phyloP scores from a whole-genome alignment of 2,797 vertebrate genomes.

The Characodon lateralis region DNA sequence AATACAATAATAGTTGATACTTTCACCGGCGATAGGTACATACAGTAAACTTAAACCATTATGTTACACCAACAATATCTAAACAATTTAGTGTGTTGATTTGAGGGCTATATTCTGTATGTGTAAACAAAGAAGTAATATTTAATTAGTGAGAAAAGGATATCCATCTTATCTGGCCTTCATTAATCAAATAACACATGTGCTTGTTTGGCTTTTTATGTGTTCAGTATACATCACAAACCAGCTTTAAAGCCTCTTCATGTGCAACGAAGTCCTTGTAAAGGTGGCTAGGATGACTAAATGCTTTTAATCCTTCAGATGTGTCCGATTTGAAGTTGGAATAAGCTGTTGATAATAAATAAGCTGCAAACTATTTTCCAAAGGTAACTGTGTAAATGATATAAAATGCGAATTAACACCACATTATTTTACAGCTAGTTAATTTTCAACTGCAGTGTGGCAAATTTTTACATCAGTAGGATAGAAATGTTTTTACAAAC shows the following conservation, averaged over 20 bases:
- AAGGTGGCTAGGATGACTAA: neutral
- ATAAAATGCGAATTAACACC: neutral
- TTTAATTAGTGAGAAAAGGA: neutral
- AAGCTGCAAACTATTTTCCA: conserved; percentile 1
- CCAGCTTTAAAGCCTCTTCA: conserved; percentile 58
- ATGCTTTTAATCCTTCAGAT: conserved; percentile 24
- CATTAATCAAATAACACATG: conserved; percentile 67
- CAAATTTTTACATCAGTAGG: neutral
- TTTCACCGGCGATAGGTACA: neutral
- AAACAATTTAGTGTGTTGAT: neutral
- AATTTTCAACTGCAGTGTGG: neutral
- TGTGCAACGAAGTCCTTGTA: conserved; percentile 19
- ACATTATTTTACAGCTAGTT: neutral
- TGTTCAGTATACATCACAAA: conserved; percentile 62
- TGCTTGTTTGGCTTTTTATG: conserved; percentile 25
- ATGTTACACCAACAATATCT: neutral
- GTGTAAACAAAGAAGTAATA: neutral
- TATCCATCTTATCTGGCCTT: conserved; percentile 62
- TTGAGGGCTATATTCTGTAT: neutral
- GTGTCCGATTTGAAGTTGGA: conserved; percentile 12
- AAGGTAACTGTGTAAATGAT: neutral
- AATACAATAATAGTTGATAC: neutral
- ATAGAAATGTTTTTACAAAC: neutral
- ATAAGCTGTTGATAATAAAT: conserved; percentile 1
- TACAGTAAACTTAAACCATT: neutral